phyloP scores from a whole-genome alignment of 2,797 vertebrate species.

The Sebastolobus altivelis region DNA sequence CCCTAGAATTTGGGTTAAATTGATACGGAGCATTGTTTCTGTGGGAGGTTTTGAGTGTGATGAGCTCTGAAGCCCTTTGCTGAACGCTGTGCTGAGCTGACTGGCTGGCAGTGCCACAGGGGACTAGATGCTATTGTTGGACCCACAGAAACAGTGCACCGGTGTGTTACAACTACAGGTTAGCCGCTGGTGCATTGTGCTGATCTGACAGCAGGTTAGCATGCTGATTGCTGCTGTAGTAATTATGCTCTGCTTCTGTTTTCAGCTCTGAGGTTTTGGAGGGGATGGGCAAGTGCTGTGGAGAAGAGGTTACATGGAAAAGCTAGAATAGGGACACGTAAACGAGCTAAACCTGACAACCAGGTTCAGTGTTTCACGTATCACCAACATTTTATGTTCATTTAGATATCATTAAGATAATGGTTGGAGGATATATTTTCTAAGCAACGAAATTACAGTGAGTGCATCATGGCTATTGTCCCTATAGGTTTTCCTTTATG shows the following conservation, averaged over 20 bases:
- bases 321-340: not conserved
- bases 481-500: not conserved
- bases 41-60: constrained; percentile 75
- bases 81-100: constrained; percentile 50
- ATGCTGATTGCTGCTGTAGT: constrained; percentile 48
- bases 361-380: not conserved
- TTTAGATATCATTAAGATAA: not conserved
- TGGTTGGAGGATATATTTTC: not conserved
- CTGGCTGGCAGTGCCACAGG: constrained; percentile 62
- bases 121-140: constrained; percentile 74
- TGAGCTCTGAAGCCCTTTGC: constrained; percentile 67
- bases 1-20: constrained; percentile 66
- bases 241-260: constrained; percentile 45
- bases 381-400: not conserved
- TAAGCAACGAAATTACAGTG: not conserved
- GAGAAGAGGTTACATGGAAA: constrained; percentile 4
- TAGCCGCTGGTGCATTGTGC: constrained; percentile 48
- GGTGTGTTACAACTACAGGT: constrained; percentile 53
- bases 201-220: constrained; percentile 65
- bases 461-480: not conserved
- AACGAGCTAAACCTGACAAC: not conserved
- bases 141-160: constrained; percentile 44
- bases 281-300: not conserved
- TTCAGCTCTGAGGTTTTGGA: constrained; percentile 20
- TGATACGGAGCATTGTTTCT: constrained; percentile 62